Percentiles rank a stretch among this genome's conserved stretches.
These are phyloP conservation scores for Pyrgilauda ruficollis DNA, from an alignment of 2,113 vertebrate species.

Conservation along the genomic window DNA sequence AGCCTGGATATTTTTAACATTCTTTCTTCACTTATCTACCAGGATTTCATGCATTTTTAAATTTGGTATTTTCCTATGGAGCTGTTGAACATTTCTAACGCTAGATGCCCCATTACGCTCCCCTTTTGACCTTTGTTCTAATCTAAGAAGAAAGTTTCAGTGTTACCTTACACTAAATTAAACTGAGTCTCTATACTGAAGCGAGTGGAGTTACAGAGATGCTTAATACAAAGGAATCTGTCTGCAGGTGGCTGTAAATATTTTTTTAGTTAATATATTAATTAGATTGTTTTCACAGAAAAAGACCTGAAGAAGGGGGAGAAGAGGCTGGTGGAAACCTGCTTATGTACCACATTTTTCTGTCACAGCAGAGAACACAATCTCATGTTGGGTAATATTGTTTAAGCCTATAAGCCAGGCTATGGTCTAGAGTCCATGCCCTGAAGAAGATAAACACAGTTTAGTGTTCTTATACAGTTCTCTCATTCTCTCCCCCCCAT, in stretches of 20 bases:
- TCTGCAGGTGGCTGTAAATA: not conserved
- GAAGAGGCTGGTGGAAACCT: not conserved
- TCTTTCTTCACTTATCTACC: not conserved
- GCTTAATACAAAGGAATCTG: not conserved
- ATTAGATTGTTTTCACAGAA: not conserved
- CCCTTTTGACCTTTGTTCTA: not conserved
- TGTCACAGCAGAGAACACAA: not conserved
- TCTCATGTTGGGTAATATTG: not conserved
- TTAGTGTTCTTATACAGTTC: not conserved
- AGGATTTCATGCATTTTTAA: not conserved
- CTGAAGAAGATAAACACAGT: constrained; percentile 7
- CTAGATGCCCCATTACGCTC: not conserved
- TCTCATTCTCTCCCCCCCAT: not conserved
- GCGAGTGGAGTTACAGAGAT: not conserved
- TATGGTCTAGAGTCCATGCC: not conserved
- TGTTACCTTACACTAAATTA: not conserved
- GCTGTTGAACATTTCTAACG: not conserved
- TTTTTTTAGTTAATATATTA: not conserved
- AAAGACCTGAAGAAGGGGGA: not conserved
- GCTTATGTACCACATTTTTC: not conserved
- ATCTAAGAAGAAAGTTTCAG: not conserved
- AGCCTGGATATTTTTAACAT: not conserved
- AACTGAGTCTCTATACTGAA: not conserved
- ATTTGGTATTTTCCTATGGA: not conserved
- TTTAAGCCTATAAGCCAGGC: not conserved